Base-by-base conservation (phyloP, 2,113 vertebrate genomes). In the Pterocles burchelli region DNA sequence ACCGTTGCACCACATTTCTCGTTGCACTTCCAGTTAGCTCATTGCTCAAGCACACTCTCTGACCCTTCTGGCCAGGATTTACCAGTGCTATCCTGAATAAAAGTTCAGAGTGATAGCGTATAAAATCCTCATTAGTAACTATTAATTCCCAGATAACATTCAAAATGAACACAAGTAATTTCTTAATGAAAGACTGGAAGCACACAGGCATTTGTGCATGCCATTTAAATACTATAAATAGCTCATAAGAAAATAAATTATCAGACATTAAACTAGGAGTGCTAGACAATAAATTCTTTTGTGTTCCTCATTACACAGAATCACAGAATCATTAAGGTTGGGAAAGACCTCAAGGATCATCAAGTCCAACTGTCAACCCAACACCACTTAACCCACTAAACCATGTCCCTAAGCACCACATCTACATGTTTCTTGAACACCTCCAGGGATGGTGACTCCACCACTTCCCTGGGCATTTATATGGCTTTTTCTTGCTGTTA, bases 1-100 rank as follows among this genome's bases (percentile, higher is more conserved):
- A 38, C 33, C 63, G 51, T 95, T 96, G 51, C 93, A 82, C 66
- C 87, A 89, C 84, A 88, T 81, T 68, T 76, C 70, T 87, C 81
- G 21, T 33, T 95, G 68, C 38, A 73, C 48, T 92, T 89, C 92
- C 76, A 86, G 59, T 74, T 86, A 55, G 17, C 26, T 31, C 45
- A 57, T 52, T 92, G 80, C 93, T 89, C 52, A 92, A 89, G 45
- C 52, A 41, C 0, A 0, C 20, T 26, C 29, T 36, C 41, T 1
- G 0, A 18, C 6, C 4, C 13, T 63, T 93, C 79, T 52, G 57
- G 38, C 17, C 76, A 59, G 51, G 7, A 67, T 61, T 71, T 84
- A 12, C 21, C 48, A 77, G 52, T 28, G 24, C 63, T 78, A 55
- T 15, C 10, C 33, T 38, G 34, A 88, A 48, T n/a, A 77, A 38